Conservation (phyloP, 2,113 vertebrate species). For the Fulmarus glacialis region DNA sequence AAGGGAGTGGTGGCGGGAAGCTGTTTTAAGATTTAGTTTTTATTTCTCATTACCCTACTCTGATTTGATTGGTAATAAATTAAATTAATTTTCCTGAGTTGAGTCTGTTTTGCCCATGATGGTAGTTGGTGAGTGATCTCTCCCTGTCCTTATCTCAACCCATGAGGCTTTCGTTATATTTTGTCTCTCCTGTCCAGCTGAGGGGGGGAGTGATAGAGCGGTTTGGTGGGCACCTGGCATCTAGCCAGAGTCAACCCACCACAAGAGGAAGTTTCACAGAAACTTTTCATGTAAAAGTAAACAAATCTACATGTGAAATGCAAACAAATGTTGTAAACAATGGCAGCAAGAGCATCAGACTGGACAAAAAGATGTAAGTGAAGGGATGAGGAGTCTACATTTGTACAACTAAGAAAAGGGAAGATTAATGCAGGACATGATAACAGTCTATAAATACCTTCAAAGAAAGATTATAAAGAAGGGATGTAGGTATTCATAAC, state of each 20-base stretch:
- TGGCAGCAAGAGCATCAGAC: neutral
- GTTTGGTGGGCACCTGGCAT: neutral
- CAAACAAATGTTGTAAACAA: neutral
- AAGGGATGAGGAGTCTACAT: neutral
- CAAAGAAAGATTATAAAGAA: conserved; percentile 43
- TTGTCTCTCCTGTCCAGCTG: neutral
- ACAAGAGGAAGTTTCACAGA: neutral
- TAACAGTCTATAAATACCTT: conserved; percentile 57
- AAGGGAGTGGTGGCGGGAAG: neutral
- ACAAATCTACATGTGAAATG: neutral
- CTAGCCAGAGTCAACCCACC: neutral
- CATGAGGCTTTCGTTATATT: neutral
- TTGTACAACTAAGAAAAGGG: conserved; percentile 26
- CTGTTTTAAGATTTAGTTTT: neutral
- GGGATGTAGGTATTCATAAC: conserved; percentile 32
- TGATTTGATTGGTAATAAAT: neutral
- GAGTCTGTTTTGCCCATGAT: neutral
- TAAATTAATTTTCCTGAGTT: neutral
- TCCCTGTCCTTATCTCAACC: neutral
- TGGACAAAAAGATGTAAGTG: neutral
- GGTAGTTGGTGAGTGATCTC: rapidly evolving
- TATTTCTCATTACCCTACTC: neutral
- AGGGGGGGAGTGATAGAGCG: rapidly evolving
- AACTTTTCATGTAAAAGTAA: neutral
- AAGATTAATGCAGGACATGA: conserved; percentile 39